Evolutionary conservation across 2,888 invertebrate species (phyloP).

Genomic region (Alentia gelatinosa): DNA sequence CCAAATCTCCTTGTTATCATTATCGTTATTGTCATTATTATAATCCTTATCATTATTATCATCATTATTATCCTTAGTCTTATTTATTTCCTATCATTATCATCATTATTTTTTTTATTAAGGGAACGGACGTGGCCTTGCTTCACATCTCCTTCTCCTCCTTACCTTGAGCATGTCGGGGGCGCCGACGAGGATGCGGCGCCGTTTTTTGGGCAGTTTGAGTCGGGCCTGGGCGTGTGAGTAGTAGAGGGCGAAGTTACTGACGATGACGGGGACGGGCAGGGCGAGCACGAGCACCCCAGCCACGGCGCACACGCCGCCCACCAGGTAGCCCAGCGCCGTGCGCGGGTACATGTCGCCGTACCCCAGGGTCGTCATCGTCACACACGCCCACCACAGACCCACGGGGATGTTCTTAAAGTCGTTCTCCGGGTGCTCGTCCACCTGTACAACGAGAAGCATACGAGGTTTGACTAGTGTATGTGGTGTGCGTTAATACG

Average conservation of each 20-base stretch:
- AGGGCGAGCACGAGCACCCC: slow-evolving; percentile 78
- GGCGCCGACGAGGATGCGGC: slow-evolving; percentile 75
- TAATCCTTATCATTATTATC: neutral
- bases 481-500: too few species aligned
- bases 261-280: slow-evolving; percentile 79
- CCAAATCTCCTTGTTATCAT: neutral
- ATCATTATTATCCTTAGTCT: neutral
- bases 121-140: neutral
- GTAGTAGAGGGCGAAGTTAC: slow-evolving; percentile 79
- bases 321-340: slow-evolving; percentile 76
- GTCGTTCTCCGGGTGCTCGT: slow-evolving; percentile 72
- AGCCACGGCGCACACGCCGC: slow-evolving; percentile 75
- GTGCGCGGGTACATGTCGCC: slow-evolving; percentile 78
- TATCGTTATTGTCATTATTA: neutral
- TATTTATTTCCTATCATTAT: neutral
- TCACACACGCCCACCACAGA: slow-evolving; percentile 82
- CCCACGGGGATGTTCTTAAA: slow-evolving; percentile 81
- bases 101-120: neutral
- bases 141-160: neutral
- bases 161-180: slow-evolving; percentile 74
- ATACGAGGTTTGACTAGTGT: too few species aligned
- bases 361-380: slow-evolving; percentile 80
- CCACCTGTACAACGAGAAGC: too few species aligned
- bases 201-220: slow-evolving; percentile 76
- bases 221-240: slow-evolving; percentile 78